Base-by-base conservation (phyloP, 2,888 invertebrate genomes). In the Hypomecis punctinalis region DNA sequence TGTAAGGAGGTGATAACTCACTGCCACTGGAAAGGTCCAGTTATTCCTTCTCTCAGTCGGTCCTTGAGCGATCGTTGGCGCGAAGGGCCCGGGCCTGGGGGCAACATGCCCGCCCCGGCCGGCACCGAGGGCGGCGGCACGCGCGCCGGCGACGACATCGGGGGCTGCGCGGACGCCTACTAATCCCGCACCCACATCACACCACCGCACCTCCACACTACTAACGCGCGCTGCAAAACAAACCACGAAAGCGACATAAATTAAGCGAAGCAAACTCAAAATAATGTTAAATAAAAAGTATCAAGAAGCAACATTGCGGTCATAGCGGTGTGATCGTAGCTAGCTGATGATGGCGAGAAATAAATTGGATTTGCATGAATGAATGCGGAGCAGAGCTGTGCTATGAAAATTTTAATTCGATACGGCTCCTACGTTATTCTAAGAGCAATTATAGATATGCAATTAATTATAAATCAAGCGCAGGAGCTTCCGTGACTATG, bases 1-100 rank as follows among this genome's bases (percentile, higher is more conserved):
- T 43, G 51, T 66, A 69, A 62, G 70, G 59, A 67, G 56, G 64
- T 67, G 45, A 64, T 76, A 70, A 96, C 96, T 96, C 94, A 96
- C 96, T 96, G 96, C 96, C 96, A 96, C 80, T 95, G 94, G 85
- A 96, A 96, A 79, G 96, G 96, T 86, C 96, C 96, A 55, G 96
- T 95, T 82, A 96, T 96, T 80, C 96, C 96, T 72, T 96, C 96
- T 84, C 96, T 94, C 58, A 96, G 95, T 62, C 96, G 94, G 85
- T 96, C 96, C 86, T 96, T 96, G 77, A 96, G 93, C 58, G 96
- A 96, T 69, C 96, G 94, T 81, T 96, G 96, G 63, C 96, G 93
- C 67, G 96, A 94, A 63, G 96, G 96, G 10, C 90, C 93, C 7
- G 92, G 91, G 39, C 91, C 92, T 23, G 91, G 88, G 61, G 93